These are phyloP conservation scores for Philotrypesis tridentata DNA, from an alignment of 1,140 invertebrate genomes.

Conservation along the genomic window DNA sequence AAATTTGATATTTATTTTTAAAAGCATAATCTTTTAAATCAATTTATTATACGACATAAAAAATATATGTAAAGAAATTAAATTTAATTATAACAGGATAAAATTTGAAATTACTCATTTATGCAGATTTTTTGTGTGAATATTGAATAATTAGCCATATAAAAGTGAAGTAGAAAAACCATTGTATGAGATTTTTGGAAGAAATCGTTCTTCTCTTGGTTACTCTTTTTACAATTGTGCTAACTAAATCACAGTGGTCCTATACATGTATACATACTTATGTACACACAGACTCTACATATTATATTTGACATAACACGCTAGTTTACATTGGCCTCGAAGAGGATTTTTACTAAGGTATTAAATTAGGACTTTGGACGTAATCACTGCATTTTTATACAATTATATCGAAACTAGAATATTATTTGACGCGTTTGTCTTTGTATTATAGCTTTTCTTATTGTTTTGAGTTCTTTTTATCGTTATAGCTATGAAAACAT, in stretches of 20 bases:
- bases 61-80: neutral
- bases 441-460: neutral
- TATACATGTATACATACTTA: constrained; percentile 3
- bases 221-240: constrained; percentile 22
- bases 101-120: constrained; percentile 25
- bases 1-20: neutral
- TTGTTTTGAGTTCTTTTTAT: neutral
- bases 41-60: neutral
- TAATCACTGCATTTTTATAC: constrained; percentile 34
- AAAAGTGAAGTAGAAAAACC: constrained; percentile 14
- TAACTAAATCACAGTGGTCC: constrained; percentile 31
- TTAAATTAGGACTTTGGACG: constrained; percentile 40
- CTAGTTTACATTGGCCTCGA: neutral
- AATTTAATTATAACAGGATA: neutral
- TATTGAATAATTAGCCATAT: neutral
- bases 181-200: constrained; percentile 12
- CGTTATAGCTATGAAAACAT: neutral
- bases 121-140: constrained; percentile 31
- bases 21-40: neutral
- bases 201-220: neutral
- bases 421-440: neutral
- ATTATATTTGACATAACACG: neutral
- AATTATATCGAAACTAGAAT: neutral
- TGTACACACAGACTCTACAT: constrained; percentile 8
- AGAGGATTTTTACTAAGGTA: neutral